These are phyloP conservation scores for Prinia subflava DNA, from an alignment of 2,113 vertebrate species.

Conservation along the genomic window DNA sequence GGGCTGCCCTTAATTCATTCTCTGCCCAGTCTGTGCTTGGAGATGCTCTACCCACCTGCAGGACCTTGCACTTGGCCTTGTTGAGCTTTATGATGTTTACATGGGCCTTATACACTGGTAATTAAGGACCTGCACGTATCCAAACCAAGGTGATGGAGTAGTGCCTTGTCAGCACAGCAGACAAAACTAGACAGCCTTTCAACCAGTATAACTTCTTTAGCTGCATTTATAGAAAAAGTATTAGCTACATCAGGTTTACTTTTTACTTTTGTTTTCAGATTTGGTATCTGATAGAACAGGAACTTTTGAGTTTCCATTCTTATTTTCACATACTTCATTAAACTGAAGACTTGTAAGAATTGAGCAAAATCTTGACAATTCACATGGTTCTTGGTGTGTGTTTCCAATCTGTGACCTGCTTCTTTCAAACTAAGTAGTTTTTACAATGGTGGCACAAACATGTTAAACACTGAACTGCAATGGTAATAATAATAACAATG, in stretches of 20 bases:
- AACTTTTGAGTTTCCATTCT: not conserved
- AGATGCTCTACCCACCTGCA: accelerated
- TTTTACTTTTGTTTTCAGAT: constrained; percentile 10
- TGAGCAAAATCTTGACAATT: not conserved
- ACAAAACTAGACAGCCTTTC: not conserved
- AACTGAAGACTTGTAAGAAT: not conserved
- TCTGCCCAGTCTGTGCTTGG: not conserved
- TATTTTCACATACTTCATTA: not conserved
- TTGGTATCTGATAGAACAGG: not conserved
- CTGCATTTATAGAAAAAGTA: not conserved
- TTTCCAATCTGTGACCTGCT: not conserved
- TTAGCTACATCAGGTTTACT: not conserved
- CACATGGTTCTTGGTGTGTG: accelerated
- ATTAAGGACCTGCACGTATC: not conserved
- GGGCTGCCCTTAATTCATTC: not conserved
- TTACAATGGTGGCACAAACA: not conserved
- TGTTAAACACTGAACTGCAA: not conserved
- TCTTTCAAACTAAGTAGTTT: not conserved
- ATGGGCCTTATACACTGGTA: not conserved
- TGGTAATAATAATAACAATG: not conserved
- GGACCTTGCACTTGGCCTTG: not conserved
- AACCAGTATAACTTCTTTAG: not conserved
- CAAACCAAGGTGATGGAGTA: not conserved
- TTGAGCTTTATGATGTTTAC: not conserved
- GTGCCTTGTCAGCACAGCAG: not conserved